Percentiles rank a stretch among this genome's conserved stretches.
phyloP scores from a whole-genome alignment of 2,888 invertebrate species.

The Taenaris catops region DNA sequence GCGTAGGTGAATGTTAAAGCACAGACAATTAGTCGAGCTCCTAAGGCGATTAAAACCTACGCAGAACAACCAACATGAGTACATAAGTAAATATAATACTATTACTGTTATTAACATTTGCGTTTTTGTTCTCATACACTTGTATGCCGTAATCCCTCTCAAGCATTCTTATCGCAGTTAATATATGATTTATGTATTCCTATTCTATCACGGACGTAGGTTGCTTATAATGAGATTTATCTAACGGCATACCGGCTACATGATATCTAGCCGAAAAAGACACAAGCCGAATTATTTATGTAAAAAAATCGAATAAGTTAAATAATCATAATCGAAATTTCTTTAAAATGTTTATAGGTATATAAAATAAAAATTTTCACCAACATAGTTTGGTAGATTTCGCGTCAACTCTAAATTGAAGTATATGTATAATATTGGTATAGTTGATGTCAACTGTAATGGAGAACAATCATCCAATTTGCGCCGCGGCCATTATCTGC shows the following conservation, averaged over 20 bases:
- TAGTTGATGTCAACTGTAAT: too few species aligned
- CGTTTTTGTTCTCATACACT: constrained; percentile 1
- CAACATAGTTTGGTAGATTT: too few species aligned
- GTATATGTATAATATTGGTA: too few species aligned
- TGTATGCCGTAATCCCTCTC: background rate
- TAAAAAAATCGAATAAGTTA: too few species aligned
- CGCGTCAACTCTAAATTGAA: too few species aligned
- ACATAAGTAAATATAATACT: background rate
- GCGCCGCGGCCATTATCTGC: background rate
- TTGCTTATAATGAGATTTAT: background rate
- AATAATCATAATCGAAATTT: too few species aligned
- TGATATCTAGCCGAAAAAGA: too few species aligned
- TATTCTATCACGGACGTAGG: background rate
- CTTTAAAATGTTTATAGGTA: too few species aligned
- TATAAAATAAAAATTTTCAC: too few species aligned
- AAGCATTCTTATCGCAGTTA: background rate
- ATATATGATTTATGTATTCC: background rate
- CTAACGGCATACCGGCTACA: too few species aligned
- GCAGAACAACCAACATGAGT: background rate
- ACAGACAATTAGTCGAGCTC: constrained; percentile 6
- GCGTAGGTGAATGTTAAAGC: too few species aligned
- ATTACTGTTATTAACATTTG: background rate
- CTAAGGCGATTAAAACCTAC: constrained; percentile 12
- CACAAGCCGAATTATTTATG: too few species aligned
- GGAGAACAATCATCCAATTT: constrained; percentile 2